Conservation (phyloP, 2,888 invertebrate species). For the Leptinotarsa rubiginosa region DNA sequence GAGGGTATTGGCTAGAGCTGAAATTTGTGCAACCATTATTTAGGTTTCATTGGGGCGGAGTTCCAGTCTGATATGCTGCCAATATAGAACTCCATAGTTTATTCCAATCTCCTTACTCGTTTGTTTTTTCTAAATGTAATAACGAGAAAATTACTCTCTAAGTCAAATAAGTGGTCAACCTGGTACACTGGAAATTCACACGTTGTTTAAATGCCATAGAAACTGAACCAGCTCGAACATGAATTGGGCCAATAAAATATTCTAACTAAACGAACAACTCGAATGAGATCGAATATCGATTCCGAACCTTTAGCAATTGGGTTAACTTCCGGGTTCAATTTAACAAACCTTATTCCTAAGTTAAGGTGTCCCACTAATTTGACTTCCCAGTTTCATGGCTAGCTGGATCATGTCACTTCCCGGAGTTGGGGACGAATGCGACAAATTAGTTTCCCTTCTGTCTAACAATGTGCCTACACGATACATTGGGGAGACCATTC, state of each 20-base stretch:
- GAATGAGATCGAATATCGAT: slow-evolving; percentile 28
- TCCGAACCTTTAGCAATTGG: slow-evolving; percentile 35
- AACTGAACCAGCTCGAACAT: too few species aligned
- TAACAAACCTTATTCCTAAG: slow-evolving; percentile 43
- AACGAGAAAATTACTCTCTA: too few species aligned
- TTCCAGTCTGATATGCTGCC: too few species aligned
- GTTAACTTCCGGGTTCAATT: slow-evolving; percentile 38
- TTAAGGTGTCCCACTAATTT: slow-evolving; percentile 47
- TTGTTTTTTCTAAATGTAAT: too few species aligned
- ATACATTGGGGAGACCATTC: slow-evolving; percentile 27
- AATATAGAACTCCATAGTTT: too few species aligned
- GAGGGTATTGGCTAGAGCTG: too few species aligned
- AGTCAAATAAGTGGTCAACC: too few species aligned
- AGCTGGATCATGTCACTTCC: slow-evolving; percentile 55
- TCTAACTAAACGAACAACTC: not conserved
- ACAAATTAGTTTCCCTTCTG: slow-evolving; percentile 58
- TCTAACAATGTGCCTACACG: slow-evolving; percentile 40
- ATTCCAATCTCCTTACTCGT: too few species aligned
- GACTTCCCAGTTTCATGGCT: slow-evolving; percentile 49
- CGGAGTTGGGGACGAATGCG: slow-evolving; percentile 57
- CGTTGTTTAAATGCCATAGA: too few species aligned
- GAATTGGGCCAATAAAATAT: not conserved
- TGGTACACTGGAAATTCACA: too few species aligned
- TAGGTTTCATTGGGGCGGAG: too few species aligned
- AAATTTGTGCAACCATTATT: too few species aligned